Base-by-base conservation (phyloP, 2,113 vertebrate species). In the Bufo bufo region DNA sequence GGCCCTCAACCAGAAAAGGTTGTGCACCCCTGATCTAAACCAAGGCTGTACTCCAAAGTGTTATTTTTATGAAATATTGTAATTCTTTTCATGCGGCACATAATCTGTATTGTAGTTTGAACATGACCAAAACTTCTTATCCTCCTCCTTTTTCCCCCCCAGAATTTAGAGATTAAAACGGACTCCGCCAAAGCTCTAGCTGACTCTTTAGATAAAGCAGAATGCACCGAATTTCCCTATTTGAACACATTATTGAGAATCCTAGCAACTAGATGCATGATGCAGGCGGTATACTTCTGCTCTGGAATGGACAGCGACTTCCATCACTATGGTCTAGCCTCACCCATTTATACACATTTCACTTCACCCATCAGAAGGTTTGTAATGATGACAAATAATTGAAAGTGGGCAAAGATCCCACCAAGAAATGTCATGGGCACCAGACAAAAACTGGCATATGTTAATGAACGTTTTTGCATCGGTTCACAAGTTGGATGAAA, bases 221-320 rank as follows among this genome's bases (percentile, higher is more conserved):
- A 94, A 72, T 94, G 94, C 82, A 92, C 95, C 2, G 74, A 90
- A 0, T 99, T 97, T 82, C 94, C 95, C 0, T 99, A 99, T 90
- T 95, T 99, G 49, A 99, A 99, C 90, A 99, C 96, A 0, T 92
- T 99, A 4, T 89, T 99, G 90, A 94, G 98, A 85, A 99, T 99
- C 93, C 91, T 99, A 90, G 91, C 97, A 85, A 99, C 98, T 50
- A 98, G 98, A 87, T 99, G 98, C 93, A 99, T 99, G 98, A 99
- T 99, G 98, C 98, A 99, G 91, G 98, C 98, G 0, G 96, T 99
- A 65, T 99, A 99, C 92, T 99, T 99, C 91, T 99, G 98, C 91
- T 99, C 98, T 0, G 98, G 98, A 86, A 97, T 99, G 98, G 98
- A 99, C 91, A 97, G 87, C 16, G 97, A 99, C 91, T 99, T 99